Conservation (phyloP, 1,140 invertebrate genomes). For the Rhopalosiphum maidis region DNA sequence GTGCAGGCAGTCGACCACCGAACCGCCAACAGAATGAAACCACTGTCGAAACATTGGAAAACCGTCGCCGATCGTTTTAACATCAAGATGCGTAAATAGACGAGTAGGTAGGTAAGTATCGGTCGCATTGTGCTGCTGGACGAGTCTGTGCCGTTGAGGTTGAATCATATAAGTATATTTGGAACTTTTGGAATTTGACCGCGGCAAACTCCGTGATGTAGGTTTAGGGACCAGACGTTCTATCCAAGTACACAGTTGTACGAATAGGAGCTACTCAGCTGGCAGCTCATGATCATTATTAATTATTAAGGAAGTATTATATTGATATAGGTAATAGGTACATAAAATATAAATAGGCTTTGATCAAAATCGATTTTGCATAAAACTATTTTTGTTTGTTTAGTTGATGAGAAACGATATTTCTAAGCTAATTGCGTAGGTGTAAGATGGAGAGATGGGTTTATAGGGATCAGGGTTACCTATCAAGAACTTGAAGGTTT, state of each 20-base stretch:
- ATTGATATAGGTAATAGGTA: too few relatives aligned
- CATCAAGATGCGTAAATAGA: neutral
- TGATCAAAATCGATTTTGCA: too few relatives aligned
- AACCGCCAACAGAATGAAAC: neutral
- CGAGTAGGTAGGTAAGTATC: too few relatives aligned
- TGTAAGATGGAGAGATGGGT: too few relatives aligned
- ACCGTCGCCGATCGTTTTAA: constrained; percentile 4
- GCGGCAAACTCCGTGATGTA: neutral
- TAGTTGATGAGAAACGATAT: too few relatives aligned
- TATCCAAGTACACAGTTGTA: neutral
- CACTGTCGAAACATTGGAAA: constrained; percentile 38
- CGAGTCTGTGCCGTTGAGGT: neutral
- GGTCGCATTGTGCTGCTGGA: neutral
- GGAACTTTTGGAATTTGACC: neutral
- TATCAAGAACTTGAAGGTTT: too few relatives aligned
- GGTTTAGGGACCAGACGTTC: neutral
- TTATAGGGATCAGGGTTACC: too few relatives aligned
- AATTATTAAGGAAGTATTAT: too few relatives aligned
- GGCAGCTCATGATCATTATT: too few relatives aligned
- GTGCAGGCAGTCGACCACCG: constrained; percentile 14
- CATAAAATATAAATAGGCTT: too few relatives aligned
- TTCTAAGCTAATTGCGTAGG: too few relatives aligned
- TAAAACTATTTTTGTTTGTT: too few relatives aligned
- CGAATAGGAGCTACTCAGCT: neutral
- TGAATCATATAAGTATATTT: neutral